These are phyloP conservation scores for Sphaeridia pumilis DNA, from an alignment of 2,888 invertebrate genomes.

Conservation along the genomic window DNA sequence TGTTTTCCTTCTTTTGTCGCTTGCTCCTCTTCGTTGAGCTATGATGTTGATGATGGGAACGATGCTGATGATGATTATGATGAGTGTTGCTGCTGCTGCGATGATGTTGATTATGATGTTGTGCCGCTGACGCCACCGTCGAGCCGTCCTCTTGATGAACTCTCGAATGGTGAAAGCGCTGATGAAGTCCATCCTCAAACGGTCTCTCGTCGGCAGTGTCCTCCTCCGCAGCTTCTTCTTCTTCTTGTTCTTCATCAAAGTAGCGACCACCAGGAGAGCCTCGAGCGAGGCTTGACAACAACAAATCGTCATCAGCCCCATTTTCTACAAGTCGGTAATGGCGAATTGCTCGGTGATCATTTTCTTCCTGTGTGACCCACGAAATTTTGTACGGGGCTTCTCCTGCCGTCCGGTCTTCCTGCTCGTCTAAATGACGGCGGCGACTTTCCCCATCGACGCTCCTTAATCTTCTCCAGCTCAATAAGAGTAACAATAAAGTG, in stretches of 20 bases:
- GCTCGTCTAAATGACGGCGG: constrained; percentile 3
- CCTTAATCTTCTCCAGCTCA: constrained; percentile 28
- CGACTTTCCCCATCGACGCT: constrained; percentile 7
- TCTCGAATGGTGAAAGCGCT: no score
- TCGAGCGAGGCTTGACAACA: neutral
- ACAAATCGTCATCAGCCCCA: neutral
- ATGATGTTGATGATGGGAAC: constrained; percentile 11
- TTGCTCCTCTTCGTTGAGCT: constrained; percentile 10
- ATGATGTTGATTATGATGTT: neutral
- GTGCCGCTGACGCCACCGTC: no score
- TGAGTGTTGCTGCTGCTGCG: neutral
- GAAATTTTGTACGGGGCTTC: constrained; percentile 6
- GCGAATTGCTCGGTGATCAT: constrained; percentile 2
- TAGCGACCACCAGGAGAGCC: no score
- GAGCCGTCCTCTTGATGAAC: no score
- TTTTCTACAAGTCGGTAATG: constrained; percentile 9
- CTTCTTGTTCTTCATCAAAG: no score
- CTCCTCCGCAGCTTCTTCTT: no score
- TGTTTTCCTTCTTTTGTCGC: neutral
- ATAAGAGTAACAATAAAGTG: constrained; percentile 24
- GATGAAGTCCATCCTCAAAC: no score
- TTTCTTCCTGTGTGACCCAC: constrained; percentile 1
- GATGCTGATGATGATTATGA: constrained; percentile 5
- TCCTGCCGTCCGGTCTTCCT: constrained; percentile 3
- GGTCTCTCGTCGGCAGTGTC: no score